Base-by-base conservation (phyloP, 2,888 invertebrate species). In the Lycia hirtaria region DNA sequence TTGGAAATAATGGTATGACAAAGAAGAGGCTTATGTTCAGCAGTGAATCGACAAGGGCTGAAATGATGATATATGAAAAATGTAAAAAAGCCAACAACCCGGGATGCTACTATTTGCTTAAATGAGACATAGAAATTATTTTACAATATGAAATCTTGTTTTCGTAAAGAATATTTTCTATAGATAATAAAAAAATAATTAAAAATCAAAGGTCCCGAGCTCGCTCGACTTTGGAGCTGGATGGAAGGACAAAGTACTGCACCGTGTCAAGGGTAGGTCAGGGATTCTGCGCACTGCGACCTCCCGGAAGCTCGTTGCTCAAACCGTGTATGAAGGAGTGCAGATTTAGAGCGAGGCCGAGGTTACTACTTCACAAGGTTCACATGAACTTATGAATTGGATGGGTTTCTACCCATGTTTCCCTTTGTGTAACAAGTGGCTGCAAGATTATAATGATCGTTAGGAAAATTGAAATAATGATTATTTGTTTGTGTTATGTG, bases 251-350 rank as follows among this genome's bases (percentile, higher is more conserved):
- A 85, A 85, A 87, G 85, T 82, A 85, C 72, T 80, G 81, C 78
- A 78, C 67, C 73, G 62, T 71, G 91, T 89, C 91, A 91, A 92
- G 91, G 91, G 73, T 84, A 80, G 88, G 91, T 75, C 89, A 75
- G 74, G 80, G 90, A 89, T 87, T 90, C 89, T 90, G 90, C 91
- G 91, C 91, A 89, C 72, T 62, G 38, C 56, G 41, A 53, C 45
- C 52, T 56, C 48, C 57, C 57, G 48, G 52, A 58, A 52, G 24
- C 41, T 17, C 51, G 15, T 15, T 35, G 49, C 56, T 56, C 32
- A n/a, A 33, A 19, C 14, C 26, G 35, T 48, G 40, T 44, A 50
- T 41, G 51, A 55, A 41, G 47, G 49, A 51, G 33, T 43, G 45
- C 37, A 55, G 26, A 60, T 51, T 51, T 51, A 38, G 47, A 45